Evolutionary conservation across 1,140 invertebrate species (phyloP), one percentile per base, ranked within the genome.

Genomic region (Trachymyrmex cornetzi): DNA sequence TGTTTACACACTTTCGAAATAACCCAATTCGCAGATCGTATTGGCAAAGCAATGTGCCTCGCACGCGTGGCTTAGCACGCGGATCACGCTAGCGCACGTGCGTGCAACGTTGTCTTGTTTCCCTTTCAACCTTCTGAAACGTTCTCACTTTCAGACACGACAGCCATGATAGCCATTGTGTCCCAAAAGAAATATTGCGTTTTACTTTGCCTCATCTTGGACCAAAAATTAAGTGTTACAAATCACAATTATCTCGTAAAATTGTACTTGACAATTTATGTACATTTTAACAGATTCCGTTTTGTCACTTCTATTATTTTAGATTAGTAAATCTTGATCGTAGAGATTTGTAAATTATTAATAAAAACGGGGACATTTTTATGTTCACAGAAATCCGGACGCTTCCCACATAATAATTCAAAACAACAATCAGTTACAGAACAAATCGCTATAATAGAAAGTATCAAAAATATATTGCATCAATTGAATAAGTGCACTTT

Each of bases 1-100:
- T 81, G 77, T 71, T 81, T 81, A 81, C 34, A 81, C 64, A 38
- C 77, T 81, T 81, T 81, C 77, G 77, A 81, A 81, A 81, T 71
- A 81, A 81, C 77, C 77, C 64, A 69, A 81, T 71, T 80, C 63
- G 61, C 48, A 44, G 14, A 38, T 53, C 48, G 27, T 38, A 80
- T 80, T 69, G 44, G 77, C 77, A 24, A 69, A 14, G 19, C 77
- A 55, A 16, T n/a, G 44, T 24, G 22, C 55, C 77, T 53, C 44
- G 27, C 38, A 80, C 63, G 63, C 77, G 77, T 67, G 44, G 61
- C 63, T 80, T 80, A 80, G 48, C 77, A 80, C 64, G 64, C 77
- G 77, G 48, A 80, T 69, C 77, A 80, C 77, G 77, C 77, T 55
- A 48, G 30, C 48, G 77, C 77, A 81, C 77, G 77, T 81, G 77